A percentile compares a stretch with the other conserved stretches of the same genome.
These are phyloP conservation scores for Zygaena filipendulae DNA, from an alignment of 2,888 invertebrate species.

Conservation along the genomic window DNA sequence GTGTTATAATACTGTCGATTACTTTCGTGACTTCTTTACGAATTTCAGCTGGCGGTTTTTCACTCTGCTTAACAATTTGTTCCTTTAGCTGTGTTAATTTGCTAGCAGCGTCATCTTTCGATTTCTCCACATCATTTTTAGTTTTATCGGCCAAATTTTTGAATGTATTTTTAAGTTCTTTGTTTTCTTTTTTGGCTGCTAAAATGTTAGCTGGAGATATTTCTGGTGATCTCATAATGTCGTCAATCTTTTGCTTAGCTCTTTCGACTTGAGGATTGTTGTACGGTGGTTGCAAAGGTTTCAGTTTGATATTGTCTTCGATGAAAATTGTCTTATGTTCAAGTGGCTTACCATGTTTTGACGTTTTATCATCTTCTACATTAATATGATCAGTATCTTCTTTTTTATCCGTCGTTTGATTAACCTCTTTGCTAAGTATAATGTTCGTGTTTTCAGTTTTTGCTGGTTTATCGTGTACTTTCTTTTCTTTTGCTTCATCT, in stretches of 20 bases:
- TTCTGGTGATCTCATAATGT: slow-evolving; percentile 56
- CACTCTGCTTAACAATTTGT: slow-evolving; percentile 32
- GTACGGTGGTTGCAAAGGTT: slow-evolving; percentile 50
- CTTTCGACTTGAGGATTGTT: slow-evolving; percentile 60
- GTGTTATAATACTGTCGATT: slow-evolving; percentile 57
- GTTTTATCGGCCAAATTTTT: slow-evolving; percentile 33
- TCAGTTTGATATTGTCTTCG: slow-evolving; percentile 48
- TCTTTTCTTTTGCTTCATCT: slow-evolving; percentile 20
- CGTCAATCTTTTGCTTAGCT: slow-evolving; percentile 57
- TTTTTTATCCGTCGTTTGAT: slow-evolving; percentile 16
- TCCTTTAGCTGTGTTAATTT: slow-evolving; percentile 37
- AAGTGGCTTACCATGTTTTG: slow-evolving; percentile 24
- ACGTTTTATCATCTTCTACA: slow-evolving; percentile 31
- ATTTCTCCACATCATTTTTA: slow-evolving; percentile 32
- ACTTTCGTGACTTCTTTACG: slow-evolving; percentile 51
- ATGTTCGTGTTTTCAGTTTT: slow-evolving; percentile 12
- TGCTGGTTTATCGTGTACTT: slow-evolving; percentile 16
- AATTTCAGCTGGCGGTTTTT: slow-evolving; percentile 37
- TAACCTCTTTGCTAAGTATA: slow-evolving; percentile 8
- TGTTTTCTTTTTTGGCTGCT: slow-evolving; percentile 28
- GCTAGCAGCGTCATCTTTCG: slow-evolving; percentile 30
- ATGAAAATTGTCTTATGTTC: slow-evolving; percentile 26
- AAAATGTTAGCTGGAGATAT: slow-evolving; percentile 56
- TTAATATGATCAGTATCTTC: slow-evolving; percentile 24
- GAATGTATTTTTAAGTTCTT: slow-evolving; percentile 30